Evolutionary conservation across 1,140 invertebrate species (phyloP).

Genomic region (Pristionchus pacificus): DNA sequence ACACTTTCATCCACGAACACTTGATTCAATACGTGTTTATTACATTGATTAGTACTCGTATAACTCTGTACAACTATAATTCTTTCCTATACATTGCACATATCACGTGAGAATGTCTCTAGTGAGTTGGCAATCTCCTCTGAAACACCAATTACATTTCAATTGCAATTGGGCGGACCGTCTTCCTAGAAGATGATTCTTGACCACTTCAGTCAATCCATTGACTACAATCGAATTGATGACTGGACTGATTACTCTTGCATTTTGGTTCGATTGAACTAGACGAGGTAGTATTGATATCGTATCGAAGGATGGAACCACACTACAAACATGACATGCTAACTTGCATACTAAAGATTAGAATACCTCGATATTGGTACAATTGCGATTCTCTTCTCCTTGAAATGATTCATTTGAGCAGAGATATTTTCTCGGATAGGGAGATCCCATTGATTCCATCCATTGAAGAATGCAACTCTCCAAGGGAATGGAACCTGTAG

Average conservation of each 20-base stretch:
- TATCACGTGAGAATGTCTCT: background rate
- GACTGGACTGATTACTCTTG: background rate
- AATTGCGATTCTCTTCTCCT: background rate
- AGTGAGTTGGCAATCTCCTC: background rate
- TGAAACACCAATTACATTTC: background rate
- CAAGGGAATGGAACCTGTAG: background rate
- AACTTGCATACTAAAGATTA: background rate
- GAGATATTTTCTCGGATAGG: background rate
- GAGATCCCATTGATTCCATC: background rate
- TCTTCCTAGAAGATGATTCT: background rate
- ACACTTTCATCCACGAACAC: no score
- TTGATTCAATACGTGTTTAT: no score
- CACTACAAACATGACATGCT: background rate
- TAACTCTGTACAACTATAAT: no score
- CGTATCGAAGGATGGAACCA: background rate
- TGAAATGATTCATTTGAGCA: background rate
- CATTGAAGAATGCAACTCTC: background rate
- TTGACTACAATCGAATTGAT: background rate
- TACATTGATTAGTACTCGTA: no score
- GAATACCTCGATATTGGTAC: background rate
- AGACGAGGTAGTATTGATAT: background rate
- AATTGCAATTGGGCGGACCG: background rate
- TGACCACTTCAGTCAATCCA: background rate
- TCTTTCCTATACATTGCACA: no score
- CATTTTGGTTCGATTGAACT: background rate